phyloP scores from a whole-genome alignment of 2,888 invertebrate species.

The Alcis repandata region DNA sequence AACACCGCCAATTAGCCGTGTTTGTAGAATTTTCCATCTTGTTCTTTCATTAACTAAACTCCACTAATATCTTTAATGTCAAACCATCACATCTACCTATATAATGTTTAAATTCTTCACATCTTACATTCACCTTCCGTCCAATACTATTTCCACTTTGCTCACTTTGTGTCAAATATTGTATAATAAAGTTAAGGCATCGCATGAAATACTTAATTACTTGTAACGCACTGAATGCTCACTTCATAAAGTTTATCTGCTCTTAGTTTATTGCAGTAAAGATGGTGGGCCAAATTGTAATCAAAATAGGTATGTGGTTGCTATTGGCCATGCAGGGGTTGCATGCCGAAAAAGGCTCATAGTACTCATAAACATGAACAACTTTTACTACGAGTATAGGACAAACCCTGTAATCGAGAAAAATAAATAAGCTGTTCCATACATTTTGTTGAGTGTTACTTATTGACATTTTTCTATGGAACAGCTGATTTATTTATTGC shows the following conservation, averaged over 20 bases:
- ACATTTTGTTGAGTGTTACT: too few species aligned
- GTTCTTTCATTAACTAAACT: not conserved
- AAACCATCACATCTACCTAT: not conserved
- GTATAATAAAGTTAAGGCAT: conserved; percentile 3
- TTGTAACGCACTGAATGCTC: not conserved
- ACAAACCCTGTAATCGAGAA: too few species aligned
- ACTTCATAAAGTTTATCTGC: not conserved
- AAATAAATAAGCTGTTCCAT: too few species aligned
- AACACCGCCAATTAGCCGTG: too few species aligned
- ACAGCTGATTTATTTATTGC: too few species aligned
- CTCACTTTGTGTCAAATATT: conserved; percentile 60
- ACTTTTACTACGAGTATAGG: too few species aligned
- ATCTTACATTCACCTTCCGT: conserved; percentile 43
- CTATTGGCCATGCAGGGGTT: too few species aligned
- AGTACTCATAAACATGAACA: too few species aligned
- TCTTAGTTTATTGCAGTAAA: not conserved
- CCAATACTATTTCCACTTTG: conserved; percentile 46
- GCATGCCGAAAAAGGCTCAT: too few species aligned
- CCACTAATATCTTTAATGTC: not conserved
- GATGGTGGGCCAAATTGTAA: not conserved
- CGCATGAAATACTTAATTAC: not conserved
- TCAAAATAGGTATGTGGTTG: too few species aligned
- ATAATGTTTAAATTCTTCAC: not conserved
- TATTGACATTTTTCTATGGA: too few species aligned
- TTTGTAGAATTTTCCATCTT: conserved; percentile 1